Conservation (phyloP, 1,140 invertebrate genomes). For the Limonius californicus region DNA sequence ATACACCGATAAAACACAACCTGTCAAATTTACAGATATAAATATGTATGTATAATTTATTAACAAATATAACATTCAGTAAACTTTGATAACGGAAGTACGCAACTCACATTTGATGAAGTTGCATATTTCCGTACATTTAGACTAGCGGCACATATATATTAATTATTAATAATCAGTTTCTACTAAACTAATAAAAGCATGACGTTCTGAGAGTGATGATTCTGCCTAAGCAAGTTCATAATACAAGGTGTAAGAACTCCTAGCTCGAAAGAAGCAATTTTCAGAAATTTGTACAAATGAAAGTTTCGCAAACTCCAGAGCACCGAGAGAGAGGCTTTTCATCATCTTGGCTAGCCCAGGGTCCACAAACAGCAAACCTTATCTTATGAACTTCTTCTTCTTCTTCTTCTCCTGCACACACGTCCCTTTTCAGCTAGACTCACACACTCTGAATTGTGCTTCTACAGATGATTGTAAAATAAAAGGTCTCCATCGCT, state of each 20-base stretch:
- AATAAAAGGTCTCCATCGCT: conserved; percentile 34
- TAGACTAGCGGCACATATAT: conserved; percentile 45
- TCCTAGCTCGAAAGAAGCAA: neutral
- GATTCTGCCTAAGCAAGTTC: conserved; percentile 18
- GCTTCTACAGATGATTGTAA: conserved; percentile 33
- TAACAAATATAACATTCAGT: conserved; percentile 47
- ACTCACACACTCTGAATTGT: conserved; percentile 31
- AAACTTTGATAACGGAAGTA: conserved; percentile 35
- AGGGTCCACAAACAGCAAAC: too few relatives aligned
- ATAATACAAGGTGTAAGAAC: conserved; percentile 11
- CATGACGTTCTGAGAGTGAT: conserved; percentile 35
- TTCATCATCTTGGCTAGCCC: too few relatives aligned
- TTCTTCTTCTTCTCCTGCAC: too few relatives aligned
- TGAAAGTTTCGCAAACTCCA: neutral
- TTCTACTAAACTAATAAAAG: conserved; percentile 45
- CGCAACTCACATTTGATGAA: conserved; percentile 25
- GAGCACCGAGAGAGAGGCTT: neutral
- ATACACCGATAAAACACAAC: conserved; percentile 16
- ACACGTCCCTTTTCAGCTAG: conserved; percentile 16
- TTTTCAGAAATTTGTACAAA: conserved; percentile 1
- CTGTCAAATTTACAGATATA: conserved; percentile 37
- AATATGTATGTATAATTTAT: conserved; percentile 45
- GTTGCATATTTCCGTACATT: conserved; percentile 1
- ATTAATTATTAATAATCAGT: conserved; percentile 39
- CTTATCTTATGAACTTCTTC: conserved; percentile 7